phyloP scores from a whole-genome alignment of 2,113 vertebrate genomes.

The Hippocampus comes region DNA sequence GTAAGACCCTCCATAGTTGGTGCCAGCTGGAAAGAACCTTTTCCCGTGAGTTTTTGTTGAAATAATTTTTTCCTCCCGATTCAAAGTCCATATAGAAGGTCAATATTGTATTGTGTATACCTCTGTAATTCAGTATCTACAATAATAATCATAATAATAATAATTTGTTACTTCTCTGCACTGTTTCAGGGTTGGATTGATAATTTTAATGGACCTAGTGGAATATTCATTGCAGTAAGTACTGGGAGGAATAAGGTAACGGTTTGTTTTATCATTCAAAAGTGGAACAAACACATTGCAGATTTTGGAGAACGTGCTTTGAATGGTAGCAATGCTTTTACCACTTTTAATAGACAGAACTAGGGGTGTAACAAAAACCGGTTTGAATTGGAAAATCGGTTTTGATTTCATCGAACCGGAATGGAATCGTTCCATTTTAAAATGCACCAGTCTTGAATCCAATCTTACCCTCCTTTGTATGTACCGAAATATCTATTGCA shows the following conservation, averaged over 20 bases:
- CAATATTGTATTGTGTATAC: too few species aligned
- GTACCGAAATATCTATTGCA: too few species aligned
- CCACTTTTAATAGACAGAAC: background rate
- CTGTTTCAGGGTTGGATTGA: conserved; percentile 92
- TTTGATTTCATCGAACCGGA: too few species aligned
- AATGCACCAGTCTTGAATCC: too few species aligned
- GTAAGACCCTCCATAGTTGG: conserved; percentile 95
- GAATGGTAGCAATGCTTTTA: background rate
- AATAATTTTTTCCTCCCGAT: background rate
- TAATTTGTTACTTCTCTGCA: background rate
- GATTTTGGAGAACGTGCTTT: background rate
- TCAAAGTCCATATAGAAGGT: background rate
- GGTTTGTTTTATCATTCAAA: background rate
- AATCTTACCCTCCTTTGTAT: too few species aligned
- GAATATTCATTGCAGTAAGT: conserved; percentile 97
- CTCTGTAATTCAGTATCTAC: too few species aligned
- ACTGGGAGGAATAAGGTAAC: background rate
- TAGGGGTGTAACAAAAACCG: too few species aligned
- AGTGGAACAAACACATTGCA: background rate
- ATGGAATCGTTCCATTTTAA: too few species aligned
- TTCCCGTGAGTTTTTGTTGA: conserved; percentile 80
- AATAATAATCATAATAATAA: background rate
- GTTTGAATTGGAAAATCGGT: too few species aligned
- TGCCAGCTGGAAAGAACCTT: conserved; percentile 98
- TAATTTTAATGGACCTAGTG: conserved; percentile 97